Evolutionary conservation across 2,888 invertebrate genomes (phyloP).

Genomic region (Lypha dubia): DNA sequence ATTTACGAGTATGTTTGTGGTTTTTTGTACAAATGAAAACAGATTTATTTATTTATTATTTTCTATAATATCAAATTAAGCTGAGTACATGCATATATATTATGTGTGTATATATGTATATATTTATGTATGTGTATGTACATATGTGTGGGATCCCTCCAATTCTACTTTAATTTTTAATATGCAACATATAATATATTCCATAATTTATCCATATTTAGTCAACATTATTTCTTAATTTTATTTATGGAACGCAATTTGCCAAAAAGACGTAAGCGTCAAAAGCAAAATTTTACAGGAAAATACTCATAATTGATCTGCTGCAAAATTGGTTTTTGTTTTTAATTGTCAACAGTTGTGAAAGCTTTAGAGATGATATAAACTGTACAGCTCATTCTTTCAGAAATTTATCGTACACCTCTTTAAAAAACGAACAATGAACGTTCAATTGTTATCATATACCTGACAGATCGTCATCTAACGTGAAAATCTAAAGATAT

Average conservation of each 20-base stretch:
- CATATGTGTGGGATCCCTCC: neutral
- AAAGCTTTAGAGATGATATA: too few relatives aligned
- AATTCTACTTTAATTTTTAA: neutral
- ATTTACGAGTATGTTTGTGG: too few relatives aligned
- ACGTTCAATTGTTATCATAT: too few relatives aligned
- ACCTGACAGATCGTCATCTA: too few relatives aligned
- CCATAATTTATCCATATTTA: neutral
- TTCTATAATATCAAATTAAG: conserved; percentile 36
- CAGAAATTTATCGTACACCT: too few relatives aligned
- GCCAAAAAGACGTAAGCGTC: neutral
- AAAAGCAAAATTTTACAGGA: neutral
- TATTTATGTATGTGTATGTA: conserved; percentile 16
- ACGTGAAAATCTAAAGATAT: too few relatives aligned
- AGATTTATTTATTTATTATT: conserved; percentile 6
- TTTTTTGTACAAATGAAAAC: conserved; percentile 53
- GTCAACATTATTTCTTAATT: neutral
- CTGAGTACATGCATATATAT: conserved; percentile 60
- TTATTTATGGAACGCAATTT: neutral
- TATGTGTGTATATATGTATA: neutral
- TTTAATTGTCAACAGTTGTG: too few relatives aligned
- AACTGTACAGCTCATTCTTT: too few relatives aligned
- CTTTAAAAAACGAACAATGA: too few relatives aligned
- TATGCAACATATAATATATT: too few relatives aligned
- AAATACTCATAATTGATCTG: neutral
- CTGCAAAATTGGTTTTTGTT: too few relatives aligned